Evolutionary conservation across 2,888 invertebrate genomes (phyloP).

Genomic region (Megaustenia siamemsis): DNA sequence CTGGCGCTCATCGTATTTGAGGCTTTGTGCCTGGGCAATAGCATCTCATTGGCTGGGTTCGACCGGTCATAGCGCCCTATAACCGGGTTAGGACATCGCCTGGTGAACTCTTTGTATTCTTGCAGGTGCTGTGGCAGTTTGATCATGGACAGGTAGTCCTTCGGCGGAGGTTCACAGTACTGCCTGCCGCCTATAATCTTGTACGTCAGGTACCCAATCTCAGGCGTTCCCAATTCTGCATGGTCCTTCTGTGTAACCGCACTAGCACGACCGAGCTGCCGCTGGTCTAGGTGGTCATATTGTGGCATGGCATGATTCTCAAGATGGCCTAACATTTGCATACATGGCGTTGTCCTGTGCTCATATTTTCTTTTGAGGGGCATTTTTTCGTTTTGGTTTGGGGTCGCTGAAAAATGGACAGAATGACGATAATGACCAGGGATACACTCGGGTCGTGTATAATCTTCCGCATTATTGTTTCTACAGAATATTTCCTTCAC

Average conservation of each 20-base stretch:
- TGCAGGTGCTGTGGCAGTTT: constrained; percentile 30
- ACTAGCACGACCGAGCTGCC: no score
- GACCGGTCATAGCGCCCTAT: constrained; percentile 43
- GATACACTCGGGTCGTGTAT: background rate
- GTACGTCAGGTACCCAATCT: constrained; percentile 39
- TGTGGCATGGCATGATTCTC: background rate
- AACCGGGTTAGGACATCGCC: constrained; percentile 33
- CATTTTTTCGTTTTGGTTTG: background rate
- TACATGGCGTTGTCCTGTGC: background rate
- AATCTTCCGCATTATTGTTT: constrained; percentile 2
- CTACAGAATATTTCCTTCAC: background rate
- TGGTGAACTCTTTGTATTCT: constrained; percentile 45
- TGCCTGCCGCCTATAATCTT: constrained; percentile 47
- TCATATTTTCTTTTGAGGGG: no score
- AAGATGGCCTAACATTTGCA: background rate
- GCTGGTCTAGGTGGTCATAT: no score
- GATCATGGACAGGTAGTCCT: background rate
- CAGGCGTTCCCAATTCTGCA: no score
- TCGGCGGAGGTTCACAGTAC: background rate
- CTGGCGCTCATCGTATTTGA: background rate
- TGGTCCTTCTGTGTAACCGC: no score
- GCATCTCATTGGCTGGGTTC: constrained; percentile 43
- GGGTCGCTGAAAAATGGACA: background rate
- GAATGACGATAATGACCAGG: background rate
- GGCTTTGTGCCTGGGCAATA: constrained; percentile 31